Evolutionary conservation across 2,797 vertebrate genomes (phyloP).

Genomic region (Syngnathus acus): DNA sequence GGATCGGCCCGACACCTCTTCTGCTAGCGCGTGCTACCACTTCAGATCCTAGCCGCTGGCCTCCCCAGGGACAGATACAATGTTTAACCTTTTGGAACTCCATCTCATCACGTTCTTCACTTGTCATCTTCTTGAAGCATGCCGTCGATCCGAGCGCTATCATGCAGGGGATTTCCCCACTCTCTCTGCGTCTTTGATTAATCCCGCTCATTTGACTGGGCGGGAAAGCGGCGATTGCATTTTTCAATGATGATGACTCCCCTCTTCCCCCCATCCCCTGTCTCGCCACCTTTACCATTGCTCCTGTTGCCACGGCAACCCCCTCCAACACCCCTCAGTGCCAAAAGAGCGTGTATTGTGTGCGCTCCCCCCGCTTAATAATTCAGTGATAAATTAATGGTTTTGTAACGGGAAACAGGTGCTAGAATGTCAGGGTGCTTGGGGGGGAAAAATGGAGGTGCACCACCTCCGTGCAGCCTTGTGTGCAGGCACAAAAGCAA

Average conservation of each 20-base stretch:
- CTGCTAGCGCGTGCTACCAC: not conserved
- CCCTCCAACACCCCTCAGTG: constrained; percentile 25
- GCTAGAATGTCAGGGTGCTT: constrained; percentile 63
- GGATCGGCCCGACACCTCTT: no score
- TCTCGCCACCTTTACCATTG: not conserved
- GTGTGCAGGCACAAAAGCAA: constrained; percentile 57
- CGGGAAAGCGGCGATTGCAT: constrained; percentile 40
- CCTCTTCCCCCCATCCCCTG: not conserved
- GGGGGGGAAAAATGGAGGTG: constrained; percentile 15
- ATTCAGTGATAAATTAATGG: constrained; percentile 70
- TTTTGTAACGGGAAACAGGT: constrained; percentile 69
- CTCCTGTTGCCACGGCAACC: constrained; percentile 58
- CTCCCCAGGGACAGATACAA: constrained; percentile 16
- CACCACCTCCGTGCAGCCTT: constrained; percentile 23
- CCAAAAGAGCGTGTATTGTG: constrained; percentile 58
- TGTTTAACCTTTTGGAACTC: not conserved
- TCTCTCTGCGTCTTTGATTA: constrained; percentile 35
- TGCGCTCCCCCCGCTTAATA: constrained; percentile 59
- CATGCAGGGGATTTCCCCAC: constrained; percentile 12
- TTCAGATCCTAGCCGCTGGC: not conserved
- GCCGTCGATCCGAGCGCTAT: constrained; percentile 11
- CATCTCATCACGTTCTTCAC: not conserved
- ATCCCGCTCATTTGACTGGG: constrained; percentile 38
- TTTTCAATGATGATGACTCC: constrained; percentile 46
- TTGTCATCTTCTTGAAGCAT: not conserved